Percentiles rank a stretch among this genome's conserved stretches.
Conservation (phyloP, 2,888 invertebrate species). For the Xestia xanthographa region DNA sequence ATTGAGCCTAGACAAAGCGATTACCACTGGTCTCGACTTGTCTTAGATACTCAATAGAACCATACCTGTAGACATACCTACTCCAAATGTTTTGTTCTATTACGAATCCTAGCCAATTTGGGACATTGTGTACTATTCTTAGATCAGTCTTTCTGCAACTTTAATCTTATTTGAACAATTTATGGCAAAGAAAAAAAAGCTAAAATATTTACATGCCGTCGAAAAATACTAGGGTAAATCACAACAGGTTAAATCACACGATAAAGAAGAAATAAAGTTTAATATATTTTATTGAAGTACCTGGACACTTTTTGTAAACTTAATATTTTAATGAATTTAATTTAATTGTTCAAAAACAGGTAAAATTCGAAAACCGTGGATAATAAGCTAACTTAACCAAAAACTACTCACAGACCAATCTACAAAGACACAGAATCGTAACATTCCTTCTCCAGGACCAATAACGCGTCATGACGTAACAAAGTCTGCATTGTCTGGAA, state of each 20-base stretch:
- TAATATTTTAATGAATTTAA: too few relatives aligned
- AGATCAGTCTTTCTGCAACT: not conserved
- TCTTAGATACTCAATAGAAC: not conserved
- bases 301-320: too few relatives aligned
- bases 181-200: too few relatives aligned
- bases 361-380: not conserved
- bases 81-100: not conserved
- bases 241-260: too few relatives aligned
- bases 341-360: not conserved
- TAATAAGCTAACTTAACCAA: not conserved
- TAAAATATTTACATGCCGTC: too few relatives aligned
- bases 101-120: not conserved
- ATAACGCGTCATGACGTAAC: conserved; percentile 71
- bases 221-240: too few relatives aligned
- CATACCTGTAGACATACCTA: not conserved
- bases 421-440: conserved; percentile 14
- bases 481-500: conserved; percentile 77
- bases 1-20: not conserved
- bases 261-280: too few relatives aligned
- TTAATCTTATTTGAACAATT: too few relatives aligned
- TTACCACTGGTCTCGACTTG: not conserved
- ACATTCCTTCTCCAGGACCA: conserved; percentile 53
- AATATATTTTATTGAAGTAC: too few relatives aligned
- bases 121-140: not conserved
- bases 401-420: not conserved